A percentile compares a stretch with the other conserved stretches of the same genome.
These are phyloP conservation scores for Lydus trimaculatus DNA, from an alignment of 2,888 invertebrate genomes.

Conservation along the genomic window DNA sequence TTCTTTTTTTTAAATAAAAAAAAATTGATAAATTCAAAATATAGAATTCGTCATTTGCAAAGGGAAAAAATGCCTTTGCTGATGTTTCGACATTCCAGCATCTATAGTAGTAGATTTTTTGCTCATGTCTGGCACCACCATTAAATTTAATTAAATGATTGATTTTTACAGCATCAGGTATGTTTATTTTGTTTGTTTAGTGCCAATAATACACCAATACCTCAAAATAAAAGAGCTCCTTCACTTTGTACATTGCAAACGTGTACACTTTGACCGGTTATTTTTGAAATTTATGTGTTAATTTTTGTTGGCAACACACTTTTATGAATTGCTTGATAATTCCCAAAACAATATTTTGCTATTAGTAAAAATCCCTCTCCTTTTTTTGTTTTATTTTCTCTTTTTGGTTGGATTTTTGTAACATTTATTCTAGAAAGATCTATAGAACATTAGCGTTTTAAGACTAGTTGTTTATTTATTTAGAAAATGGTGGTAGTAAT, in stretches of 20 bases:
- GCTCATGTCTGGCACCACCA: neutral
- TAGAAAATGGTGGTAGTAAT: conserved; percentile 51
- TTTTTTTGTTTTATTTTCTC: conserved; percentile 5
- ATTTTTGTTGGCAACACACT: neutral
- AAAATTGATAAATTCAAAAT: neutral
- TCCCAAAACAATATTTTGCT: neutral
- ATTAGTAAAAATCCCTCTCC: neutral
- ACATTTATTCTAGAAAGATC: conserved; percentile 52
- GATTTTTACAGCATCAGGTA: conserved; percentile 21
- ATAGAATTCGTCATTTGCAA: neutral
- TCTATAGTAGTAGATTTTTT: conserved; percentile 18
- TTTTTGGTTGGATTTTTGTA: conserved; percentile 20
- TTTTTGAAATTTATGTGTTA: too few species aligned
- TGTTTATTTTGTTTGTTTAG: conserved; percentile 20
- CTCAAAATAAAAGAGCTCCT: neutral
- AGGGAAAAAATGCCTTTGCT: conserved; percentile 15
- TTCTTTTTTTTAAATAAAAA: conserved; percentile 5
- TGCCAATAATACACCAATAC: conserved; percentile 4
- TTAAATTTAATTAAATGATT: conserved; percentile 16
- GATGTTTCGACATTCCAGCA: conserved; percentile 15
- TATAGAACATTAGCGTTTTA: conserved; percentile 31
- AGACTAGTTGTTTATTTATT: conserved; percentile 33
- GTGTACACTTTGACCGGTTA: neutral
- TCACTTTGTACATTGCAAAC: neutral
- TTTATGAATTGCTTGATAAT: neutral